Conservation (phyloP, 2,113 vertebrate genomes). For the Orientallactaga bullata region DNA sequence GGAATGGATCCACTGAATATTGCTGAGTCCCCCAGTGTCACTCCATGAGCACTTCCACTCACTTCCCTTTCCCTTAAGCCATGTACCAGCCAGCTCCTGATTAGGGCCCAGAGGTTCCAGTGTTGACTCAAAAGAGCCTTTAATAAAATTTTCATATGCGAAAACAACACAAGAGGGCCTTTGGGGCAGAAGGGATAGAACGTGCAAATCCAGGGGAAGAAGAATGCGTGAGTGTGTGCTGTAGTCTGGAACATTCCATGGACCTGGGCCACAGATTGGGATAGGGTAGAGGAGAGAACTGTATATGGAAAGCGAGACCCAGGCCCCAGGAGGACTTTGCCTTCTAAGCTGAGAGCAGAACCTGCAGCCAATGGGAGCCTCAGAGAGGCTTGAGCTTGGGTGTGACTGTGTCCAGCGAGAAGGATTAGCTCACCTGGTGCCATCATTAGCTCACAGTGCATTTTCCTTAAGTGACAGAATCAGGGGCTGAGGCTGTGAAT, state of each 20-base stretch:
- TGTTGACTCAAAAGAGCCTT: not conserved
- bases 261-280: too few relatives aligned
- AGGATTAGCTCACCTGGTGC: not conserved
- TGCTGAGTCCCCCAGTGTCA: not conserved
- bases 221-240: not conserved
- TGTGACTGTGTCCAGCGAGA: not conserved
- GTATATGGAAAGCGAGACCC: not conserved
- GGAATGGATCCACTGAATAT: not conserved
- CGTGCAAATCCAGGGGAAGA: not conserved
- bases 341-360: not conserved
- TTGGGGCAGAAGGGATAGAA: not conserved
- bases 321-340: not conserved
- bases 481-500: not conserved
- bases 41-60: not conserved
- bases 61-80: not conserved
- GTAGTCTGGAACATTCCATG: not conserved
- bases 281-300: not conserved
- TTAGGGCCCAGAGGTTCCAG: not conserved
- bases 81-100: not conserved
- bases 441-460: not conserved
- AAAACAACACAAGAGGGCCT: not conserved
- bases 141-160: not conserved
- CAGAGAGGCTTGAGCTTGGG: not conserved
- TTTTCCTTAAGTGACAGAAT: not conserved
- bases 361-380: not conserved